Conservation (phyloP, 2,888 invertebrate species). For the Eristalinus aeneus region DNA sequence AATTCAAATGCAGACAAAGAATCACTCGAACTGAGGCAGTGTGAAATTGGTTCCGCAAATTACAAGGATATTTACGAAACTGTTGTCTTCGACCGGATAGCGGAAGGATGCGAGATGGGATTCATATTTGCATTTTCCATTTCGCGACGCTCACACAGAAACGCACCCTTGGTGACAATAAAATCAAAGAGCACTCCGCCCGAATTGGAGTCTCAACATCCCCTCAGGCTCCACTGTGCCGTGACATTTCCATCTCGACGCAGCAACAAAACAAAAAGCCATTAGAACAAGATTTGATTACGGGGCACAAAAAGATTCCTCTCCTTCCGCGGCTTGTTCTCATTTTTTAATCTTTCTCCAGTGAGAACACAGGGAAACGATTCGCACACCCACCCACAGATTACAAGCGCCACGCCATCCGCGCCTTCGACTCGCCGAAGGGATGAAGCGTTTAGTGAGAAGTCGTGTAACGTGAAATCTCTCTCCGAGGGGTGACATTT, state of each 20-base stretch:
- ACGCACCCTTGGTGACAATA: constrained; percentile 70
- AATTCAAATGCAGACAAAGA: constrained; percentile 37
- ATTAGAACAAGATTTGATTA: constrained; percentile 69
- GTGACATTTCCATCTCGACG: constrained; percentile 32
- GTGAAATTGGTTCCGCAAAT: constrained; percentile 50
- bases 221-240: constrained; percentile 60
- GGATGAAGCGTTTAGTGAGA: constrained; percentile 68
- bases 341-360: constrained; percentile 47
- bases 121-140: constrained; percentile 66
- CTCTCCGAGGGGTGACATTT: constrained; percentile 78
- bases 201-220: constrained; percentile 15
- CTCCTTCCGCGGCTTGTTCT: constrained; percentile 29
- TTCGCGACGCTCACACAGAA: constrained; percentile 47
- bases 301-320: constrained; percentile 49
- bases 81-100: background rate
- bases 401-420: constrained; percentile 27
- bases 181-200: constrained; percentile 52
- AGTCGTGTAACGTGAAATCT: constrained; percentile 44
- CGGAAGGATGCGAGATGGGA: background rate
- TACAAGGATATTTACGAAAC: constrained; percentile 10
- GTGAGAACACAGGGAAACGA: constrained; percentile 45
- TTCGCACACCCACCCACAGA: constrained; percentile 20
- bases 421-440: constrained; percentile 19
- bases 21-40: background rate
- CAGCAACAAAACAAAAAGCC: constrained; percentile 52